Percentiles rank a stretch among this genome's conserved stretches.
Conservation (phyloP, 2,888 invertebrate genomes). For the Apodemia zela region DNA sequence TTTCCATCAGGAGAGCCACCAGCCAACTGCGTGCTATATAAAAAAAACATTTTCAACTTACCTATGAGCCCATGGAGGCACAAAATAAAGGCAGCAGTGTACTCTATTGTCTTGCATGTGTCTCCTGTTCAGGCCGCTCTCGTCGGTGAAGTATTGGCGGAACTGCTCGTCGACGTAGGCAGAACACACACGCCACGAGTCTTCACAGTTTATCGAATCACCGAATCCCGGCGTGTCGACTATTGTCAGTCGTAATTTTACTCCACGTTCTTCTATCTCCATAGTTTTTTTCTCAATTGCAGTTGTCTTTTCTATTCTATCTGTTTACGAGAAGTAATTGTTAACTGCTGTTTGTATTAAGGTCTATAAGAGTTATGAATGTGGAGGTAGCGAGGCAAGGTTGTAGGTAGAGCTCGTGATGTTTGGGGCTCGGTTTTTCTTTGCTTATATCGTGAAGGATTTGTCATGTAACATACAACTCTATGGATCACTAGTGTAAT, state of each 20-base stretch:
- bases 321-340: conserved; percentile 46
- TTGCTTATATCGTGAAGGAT: too few species aligned
- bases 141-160: conserved; percentile 91
- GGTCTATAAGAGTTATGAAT: too few species aligned
- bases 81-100: conserved; percentile 97
- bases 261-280: conserved; percentile 97
- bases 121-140: conserved; percentile 95
- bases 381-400: not conserved
- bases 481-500: too few species aligned
- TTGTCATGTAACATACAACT: too few species aligned
- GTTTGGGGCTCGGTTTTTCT: too few species aligned
- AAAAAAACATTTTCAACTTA: conserved; percentile 49
- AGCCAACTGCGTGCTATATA: too few species aligned
- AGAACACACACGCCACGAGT: conserved; percentile 95
- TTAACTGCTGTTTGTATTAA: not conserved
- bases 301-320: conserved; percentile 85
- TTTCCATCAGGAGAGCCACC: too few species aligned
- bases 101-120: conserved; percentile 98
- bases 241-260: conserved; percentile 92
- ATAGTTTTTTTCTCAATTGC: conserved; percentile 89
- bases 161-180: conserved; percentile 96
- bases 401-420: too few species aligned
- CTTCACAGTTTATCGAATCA: conserved; percentile 95
- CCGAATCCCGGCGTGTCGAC: conserved; percentile 98
- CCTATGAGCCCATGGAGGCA: conserved; percentile 98